phyloP scores from a whole-genome alignment of 2,888 invertebrate genomes.

The Cryptosula pallasiana region DNA sequence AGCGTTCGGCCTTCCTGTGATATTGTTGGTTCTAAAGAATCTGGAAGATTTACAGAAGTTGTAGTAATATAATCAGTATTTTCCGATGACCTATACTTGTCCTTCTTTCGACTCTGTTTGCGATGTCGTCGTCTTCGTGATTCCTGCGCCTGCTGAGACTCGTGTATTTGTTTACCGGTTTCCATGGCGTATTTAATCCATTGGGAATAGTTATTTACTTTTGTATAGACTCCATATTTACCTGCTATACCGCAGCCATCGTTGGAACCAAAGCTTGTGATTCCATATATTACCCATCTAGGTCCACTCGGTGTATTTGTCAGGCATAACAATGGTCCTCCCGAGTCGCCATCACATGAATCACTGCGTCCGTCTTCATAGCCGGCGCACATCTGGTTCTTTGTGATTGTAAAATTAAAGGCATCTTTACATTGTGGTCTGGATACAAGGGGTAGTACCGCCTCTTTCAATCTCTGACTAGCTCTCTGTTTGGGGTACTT shows the following conservation, averaged over 20 bases:
- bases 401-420: constrained; percentile 77
- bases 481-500: not conserved
- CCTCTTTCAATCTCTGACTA: constrained; percentile 67
- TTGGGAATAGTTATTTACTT: constrained; percentile 77
- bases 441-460: constrained; percentile 79
- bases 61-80: not conserved
- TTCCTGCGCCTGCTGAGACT: not conserved
- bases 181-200: constrained; percentile 63
- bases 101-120: constrained; percentile 1
- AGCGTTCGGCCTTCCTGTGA: too few species aligned
- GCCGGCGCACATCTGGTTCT: constrained; percentile 91
- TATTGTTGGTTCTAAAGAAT: not conserved
- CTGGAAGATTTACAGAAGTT: not conserved
- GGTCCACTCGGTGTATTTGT: constrained; percentile 44
- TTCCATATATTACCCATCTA: constrained; percentile 67
- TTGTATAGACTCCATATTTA: constrained; percentile 88
- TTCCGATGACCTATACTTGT: not conserved
- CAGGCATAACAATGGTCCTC: constrained; percentile 60
- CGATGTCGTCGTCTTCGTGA: not conserved
- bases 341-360: constrained; percentile 84
- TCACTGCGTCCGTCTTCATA: constrained; percentile 71
- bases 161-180: not conserved
- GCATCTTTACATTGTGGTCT: constrained; percentile 71
- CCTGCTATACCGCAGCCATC: constrained; percentile 87
- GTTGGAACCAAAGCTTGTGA: constrained; percentile 76